Evolutionary conservation across 2,797 vertebrate genomes (phyloP), one percentile per base, ranked within the genome.

Genomic region (Coregonus suidteri): DNA sequence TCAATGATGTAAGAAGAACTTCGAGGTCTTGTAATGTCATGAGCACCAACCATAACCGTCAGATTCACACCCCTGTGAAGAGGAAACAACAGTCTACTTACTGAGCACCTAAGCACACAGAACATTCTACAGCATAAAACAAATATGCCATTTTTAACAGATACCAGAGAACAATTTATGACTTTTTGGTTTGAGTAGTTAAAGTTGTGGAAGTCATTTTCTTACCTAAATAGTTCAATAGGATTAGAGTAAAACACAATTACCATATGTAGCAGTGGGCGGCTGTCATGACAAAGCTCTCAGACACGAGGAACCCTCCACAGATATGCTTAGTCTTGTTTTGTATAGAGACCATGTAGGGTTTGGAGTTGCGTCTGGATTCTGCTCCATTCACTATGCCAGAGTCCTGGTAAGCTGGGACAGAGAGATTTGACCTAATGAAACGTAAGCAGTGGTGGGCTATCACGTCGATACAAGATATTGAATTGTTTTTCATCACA

Each of bases 341-440:
- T 66, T 93, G 93, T 71, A 94, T 74, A 0, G 93, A 94, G 76
- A 80, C 93, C 92, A 94, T 93, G 53, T 91, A 94, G 25, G 86
- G 84, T 71, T 76, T 73, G 68, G 90, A 93, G 82, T 31, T 1
- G 2, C 0, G 71, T 68, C 0, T 62, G 18, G 7, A 83, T 0
- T 52, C 74, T 69, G 25, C 0, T 0, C 89, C 84, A 64, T 84
- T 0, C 56, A 62, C 56, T 74, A 87, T 79, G 62, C 68, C 82
- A 84, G 74, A 62, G n/a, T 51, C 67, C 77, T 88, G 52, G 59
- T 52, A 80, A 78, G 11, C 88, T 88, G 71, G 66, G n/a, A 79
- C 11, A 7, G 1, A 76, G 4, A 75, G 11, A 78, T 18, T 20
- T 6, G 2, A 3, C 4, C 62, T 34, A 53, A 66, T 14, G 25